Base-by-base conservation (phyloP, 2,113 vertebrate species). In the Regulus satrapa region DNA sequence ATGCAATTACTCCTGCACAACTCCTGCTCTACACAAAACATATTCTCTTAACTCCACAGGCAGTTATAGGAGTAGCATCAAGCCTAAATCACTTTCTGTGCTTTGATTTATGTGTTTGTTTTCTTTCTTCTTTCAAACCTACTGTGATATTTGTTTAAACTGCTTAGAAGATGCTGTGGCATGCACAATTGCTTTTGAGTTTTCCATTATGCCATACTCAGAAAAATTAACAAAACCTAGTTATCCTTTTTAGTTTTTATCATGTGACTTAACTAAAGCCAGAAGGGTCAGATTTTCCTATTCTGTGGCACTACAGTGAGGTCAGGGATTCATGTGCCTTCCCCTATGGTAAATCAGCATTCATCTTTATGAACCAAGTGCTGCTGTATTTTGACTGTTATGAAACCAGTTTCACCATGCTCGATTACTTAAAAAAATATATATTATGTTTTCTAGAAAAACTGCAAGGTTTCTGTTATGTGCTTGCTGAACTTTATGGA, bases 401-500 rank as follows among this genome's bases (percentile, higher is more conserved):
- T 4, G 26, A 92, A 92, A 45, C 8, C 13, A 38, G 15, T 72
- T 94, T 77, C n/a, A 69, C 8, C 1, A 3, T 69, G 36, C 21
- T 69, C 18, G 36, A 10, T 76, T 59, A 61, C 51, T 88, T 3
- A 9, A 68, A 56, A 58, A 76, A 59, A 63, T 31, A 4, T 8
- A 67, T 51, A 25, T 7, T 83, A 6, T 95, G 12, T 97, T 97
- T 97, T 93, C 72, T 91, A 98, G 98, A 97, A 89, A 95, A 97
- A 31, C 66, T 97, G 26, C 97, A 97, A 95, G 92, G 92, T 38
- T 76, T 97, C 77, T 98, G 98, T 77, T 94, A 94, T 3, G 3
- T 97, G 24, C 51, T 97, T 76, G 85, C 94, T 85, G 88, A 95
- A 48, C 11, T 93, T 20, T 98, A 97, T 0, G 98, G 98, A 73